phyloP scores from a whole-genome alignment of 2,888 invertebrate genomes.

The Ceraclea dissimilis region DNA sequence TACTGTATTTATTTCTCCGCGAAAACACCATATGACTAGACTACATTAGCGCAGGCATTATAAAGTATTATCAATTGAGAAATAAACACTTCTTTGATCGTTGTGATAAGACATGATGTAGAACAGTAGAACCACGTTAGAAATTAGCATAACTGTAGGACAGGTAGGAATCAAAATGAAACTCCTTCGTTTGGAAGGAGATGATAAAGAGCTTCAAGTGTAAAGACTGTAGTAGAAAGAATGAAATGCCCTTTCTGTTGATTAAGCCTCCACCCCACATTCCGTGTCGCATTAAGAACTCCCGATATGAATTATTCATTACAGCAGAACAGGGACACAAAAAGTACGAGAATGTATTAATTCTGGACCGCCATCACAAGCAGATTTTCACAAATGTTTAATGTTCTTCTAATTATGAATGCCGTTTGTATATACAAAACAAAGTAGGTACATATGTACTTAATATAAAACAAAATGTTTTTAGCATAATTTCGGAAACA shows the following conservation, averaged over 20 bases:
- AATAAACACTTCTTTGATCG: too few relatives aligned
- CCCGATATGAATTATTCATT: slow-evolving; percentile 23
- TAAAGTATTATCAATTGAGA: too few relatives aligned
- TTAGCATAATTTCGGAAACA: background rate
- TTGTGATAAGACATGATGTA: too few relatives aligned
- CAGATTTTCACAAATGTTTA: background rate
- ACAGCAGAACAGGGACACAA: background rate
- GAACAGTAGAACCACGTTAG: too few relatives aligned
- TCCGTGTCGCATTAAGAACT: slow-evolving; percentile 18
- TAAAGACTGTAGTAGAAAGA: background rate
- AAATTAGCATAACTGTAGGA: too few relatives aligned
- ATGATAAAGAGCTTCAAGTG: background rate
- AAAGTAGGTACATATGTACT: background rate
- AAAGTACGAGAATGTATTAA: background rate
- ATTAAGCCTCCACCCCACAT: slow-evolving; percentile 23
- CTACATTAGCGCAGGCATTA: too few relatives aligned
- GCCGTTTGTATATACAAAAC: background rate
- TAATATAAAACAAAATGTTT: background rate
- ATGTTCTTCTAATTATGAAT: background rate
- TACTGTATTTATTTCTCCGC: too few relatives aligned
- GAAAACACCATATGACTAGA: too few relatives aligned
- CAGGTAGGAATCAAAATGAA: too few relatives aligned
- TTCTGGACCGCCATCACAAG: background rate
- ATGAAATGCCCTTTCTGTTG: slow-evolving; percentile 16
- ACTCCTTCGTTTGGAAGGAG: too few relatives aligned